Percentiles rank a stretch among this genome's conserved stretches.
These are phyloP conservation scores for Pheosia gnoma DNA, from an alignment of 2,888 invertebrate species.

Conservation along the genomic window DNA sequence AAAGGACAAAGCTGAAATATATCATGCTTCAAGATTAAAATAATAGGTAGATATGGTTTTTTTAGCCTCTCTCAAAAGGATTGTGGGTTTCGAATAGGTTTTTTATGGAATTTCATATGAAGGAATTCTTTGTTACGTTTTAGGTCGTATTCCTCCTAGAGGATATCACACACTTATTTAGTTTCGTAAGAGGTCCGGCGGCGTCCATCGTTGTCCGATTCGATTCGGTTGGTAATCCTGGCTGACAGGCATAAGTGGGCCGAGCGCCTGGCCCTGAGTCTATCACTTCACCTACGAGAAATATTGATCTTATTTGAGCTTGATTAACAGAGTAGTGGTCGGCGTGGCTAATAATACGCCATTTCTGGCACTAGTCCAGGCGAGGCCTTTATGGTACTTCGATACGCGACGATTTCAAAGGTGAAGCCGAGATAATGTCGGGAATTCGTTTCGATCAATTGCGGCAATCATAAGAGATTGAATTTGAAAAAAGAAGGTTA, in stretches of 20 bases:
- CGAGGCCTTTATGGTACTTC: slow-evolving; percentile 81
- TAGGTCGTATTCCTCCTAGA: too few relatives aligned
- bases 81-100: too few relatives aligned
- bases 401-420: slow-evolving; percentile 79
- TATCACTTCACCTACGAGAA: slow-evolving; percentile 72
- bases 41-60: too few relatives aligned
- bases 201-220: slow-evolving; percentile 46
- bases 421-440: slow-evolving; percentile 59
- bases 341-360: slow-evolving; percentile 79
- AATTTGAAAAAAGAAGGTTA: too few relatives aligned
- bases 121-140: too few relatives aligned
- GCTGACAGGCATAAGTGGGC: slow-evolving; percentile 48
- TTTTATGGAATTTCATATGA: too few relatives aligned
- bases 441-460: slow-evolving; percentile 48
- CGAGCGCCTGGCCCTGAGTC: slow-evolving; percentile 59
- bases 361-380: slow-evolving; percentile 78
- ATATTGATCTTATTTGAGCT: slow-evolving; percentile 83
- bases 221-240: slow-evolving; percentile 55
- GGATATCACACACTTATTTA: neutral
- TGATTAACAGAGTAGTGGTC: slow-evolving; percentile 81
- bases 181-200: slow-evolving; percentile 43
- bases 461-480: neutral
- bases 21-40: too few relatives aligned
- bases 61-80: too few relatives aligned
- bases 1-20: too few relatives aligned